phyloP scores from a whole-genome alignment of 2,888 invertebrate genomes.

The Andrena camellia region DNA sequence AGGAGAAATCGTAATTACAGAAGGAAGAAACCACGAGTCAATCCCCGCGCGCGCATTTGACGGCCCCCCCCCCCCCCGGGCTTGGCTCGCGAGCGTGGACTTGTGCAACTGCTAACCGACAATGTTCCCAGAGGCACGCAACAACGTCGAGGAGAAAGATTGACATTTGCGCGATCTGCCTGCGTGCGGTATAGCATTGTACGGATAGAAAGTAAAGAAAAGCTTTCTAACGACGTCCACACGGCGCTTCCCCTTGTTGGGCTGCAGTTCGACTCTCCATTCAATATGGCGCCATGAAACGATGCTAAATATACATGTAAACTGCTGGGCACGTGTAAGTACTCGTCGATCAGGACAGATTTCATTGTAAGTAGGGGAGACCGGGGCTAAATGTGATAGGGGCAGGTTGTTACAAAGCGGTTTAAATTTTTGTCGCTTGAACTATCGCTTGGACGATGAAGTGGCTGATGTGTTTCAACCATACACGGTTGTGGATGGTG shows the following conservation, averaged over 20 bases:
- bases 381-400: too few species aligned
- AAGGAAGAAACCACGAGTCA: constrained; percentile 51
- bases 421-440: too few species aligned
- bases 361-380: background rate
- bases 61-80: constrained; percentile 18
- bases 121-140: constrained; percentile 55
- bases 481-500: too few species aligned
- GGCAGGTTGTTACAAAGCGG: too few species aligned
- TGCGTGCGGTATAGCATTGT: constrained; percentile 24
- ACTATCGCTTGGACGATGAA: too few species aligned
- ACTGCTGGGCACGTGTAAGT: background rate
- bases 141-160: constrained; percentile 49
- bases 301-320: constrained; percentile 5
- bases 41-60: constrained; percentile 38
- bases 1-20: constrained; percentile 58
- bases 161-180: constrained; percentile 55
- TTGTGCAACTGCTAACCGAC: constrained; percentile 58
- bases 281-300: background rate
- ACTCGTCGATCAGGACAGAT: background rate
- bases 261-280: background rate
- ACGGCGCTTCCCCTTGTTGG: background rate
- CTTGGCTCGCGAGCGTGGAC: constrained; percentile 37
- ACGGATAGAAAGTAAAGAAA: constrained; percentile 56
- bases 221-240: constrained; percentile 39
- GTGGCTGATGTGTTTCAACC: too few species aligned